Evolutionary conservation across 2,797 vertebrate genomes (phyloP), one percentile per base, ranked within the genome.

Genomic region (Tympanoctomys barrerae): DNA sequence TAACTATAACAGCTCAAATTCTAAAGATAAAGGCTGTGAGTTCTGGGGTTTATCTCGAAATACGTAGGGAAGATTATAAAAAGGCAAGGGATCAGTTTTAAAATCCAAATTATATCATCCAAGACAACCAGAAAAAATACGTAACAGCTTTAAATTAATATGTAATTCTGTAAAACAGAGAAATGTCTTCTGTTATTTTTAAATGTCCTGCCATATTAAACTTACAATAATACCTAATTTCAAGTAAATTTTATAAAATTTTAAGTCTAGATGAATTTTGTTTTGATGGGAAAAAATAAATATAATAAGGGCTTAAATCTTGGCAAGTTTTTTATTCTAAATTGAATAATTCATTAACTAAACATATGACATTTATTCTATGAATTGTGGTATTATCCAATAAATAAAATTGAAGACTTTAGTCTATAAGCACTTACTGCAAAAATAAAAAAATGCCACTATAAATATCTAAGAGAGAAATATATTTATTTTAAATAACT

Each of bases 391-490:
- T 18, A 83, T 83, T 39, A 21, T 19, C 70, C 87, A 52, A 42
- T 84, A 68, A 84, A 61, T 78, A 92, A 91, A 87, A 82, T 7
- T 78, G 16, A 94, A 62, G 1, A 36, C 31, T 86, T 71, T 42
- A 39, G 4, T 31, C 61, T 82, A 6, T 12, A 71, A 77, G 13
- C 9, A 92, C 10, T 71, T 77, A 49, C 10, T 57, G 33, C 19
- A 80, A 84, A 16, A 94, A 75, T 88, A 19, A 88, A 42, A 49
- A 78, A 77, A 79, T 70, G 1, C 22, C 73, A 75, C 52, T 39
- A 24, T 61, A 90, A 90, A 61, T 77, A 90, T 79, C 66, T 83
- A 78, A 73, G 9, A 73, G 3, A 89, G 7, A 90, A 73, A 87
- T 75, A 7, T 54, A 1, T 52, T 66, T 83, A 6, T 42, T 42